A percentile compares a stretch with the other conserved stretches of the same genome.
Evolutionary conservation across 1,140 invertebrate genomes (phyloP).

Genomic region (Cyclina sinensis): DNA sequence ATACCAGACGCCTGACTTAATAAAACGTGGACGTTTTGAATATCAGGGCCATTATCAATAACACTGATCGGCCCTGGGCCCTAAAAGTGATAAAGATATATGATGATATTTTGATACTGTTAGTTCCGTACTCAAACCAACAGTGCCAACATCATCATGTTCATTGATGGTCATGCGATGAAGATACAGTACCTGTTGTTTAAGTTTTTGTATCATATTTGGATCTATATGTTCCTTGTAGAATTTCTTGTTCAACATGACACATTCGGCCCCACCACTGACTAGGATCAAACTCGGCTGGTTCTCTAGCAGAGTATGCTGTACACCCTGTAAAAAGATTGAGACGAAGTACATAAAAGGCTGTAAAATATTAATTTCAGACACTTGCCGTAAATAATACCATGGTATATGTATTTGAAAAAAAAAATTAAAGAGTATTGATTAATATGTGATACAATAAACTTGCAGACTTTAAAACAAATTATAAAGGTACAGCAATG

Average conservation of each 20-base stretch:
- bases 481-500: too few relatives aligned
- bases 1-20: too few relatives aligned
- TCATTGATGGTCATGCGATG: background rate
- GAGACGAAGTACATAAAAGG: too few relatives aligned
- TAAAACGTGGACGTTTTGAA: too few relatives aligned
- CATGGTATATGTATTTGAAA: too few relatives aligned
- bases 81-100: background rate
- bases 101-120: background rate
- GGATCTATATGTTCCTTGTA: constrained; percentile 76
- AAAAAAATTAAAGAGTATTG: too few relatives aligned
- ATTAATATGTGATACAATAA: too few relatives aligned
- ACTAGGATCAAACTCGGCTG: constrained; percentile 81
- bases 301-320: constrained; percentile 73
- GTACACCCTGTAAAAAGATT: constrained; percentile 70
- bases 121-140: background rate
- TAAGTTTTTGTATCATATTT: constrained; percentile 72
- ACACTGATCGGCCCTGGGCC: too few relatives aligned
- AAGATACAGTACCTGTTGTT: constrained; percentile 75
- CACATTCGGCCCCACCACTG: constrained; percentile 82
- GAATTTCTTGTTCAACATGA: constrained; percentile 79
- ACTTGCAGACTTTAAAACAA: too few relatives aligned
- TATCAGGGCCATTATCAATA: too few relatives aligned
- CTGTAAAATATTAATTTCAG: too few relatives aligned
- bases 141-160: background rate
- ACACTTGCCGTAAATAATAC: too few relatives aligned